Conservation (phyloP, 2,113 vertebrate genomes). For the Cottus gobio region DNA sequence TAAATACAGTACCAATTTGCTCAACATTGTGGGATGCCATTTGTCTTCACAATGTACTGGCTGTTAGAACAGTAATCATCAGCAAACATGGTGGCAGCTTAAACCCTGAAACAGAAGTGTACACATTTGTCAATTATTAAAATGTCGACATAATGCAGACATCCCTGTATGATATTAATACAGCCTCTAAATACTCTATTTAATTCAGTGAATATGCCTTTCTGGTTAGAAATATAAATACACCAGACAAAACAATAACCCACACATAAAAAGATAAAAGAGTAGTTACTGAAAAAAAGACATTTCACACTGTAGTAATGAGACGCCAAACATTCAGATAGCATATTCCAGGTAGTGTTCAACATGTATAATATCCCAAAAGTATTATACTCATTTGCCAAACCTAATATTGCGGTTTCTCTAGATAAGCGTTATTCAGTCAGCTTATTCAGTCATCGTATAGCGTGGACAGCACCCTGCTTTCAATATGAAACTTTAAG, state of each 20-base stretch:
- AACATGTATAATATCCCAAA: neutral
- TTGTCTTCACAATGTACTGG: too few relatives aligned
- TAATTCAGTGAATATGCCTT: neutral
- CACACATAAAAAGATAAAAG: neutral
- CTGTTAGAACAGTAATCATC: constrained; percentile 29
- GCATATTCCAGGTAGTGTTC: constrained; percentile 13
- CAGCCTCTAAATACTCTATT: neutral
- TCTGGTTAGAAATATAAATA: neutral
- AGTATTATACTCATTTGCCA: constrained; percentile 13
- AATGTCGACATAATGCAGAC: constrained; percentile 5
- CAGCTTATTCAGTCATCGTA: constrained; percentile 42
- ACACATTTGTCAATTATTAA: constrained; percentile 29
- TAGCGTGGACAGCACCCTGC: constrained; percentile 37
- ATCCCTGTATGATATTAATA: neutral
- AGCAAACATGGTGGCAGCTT: constrained; percentile 12
- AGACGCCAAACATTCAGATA: constrained; percentile 13
- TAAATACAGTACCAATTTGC: too few relatives aligned
- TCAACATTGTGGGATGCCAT: too few relatives aligned
- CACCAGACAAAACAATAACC: neutral
- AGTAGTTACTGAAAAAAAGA: too few relatives aligned
- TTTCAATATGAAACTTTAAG: constrained; percentile 44
- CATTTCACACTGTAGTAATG: neutral
- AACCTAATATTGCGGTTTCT: constrained; percentile 31
- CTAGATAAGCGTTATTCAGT: constrained; percentile 18
- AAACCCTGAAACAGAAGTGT: constrained; percentile 6